A percentile compares a stretch with the other conserved stretches of the same genome.
These are phyloP conservation scores for Ptiloglossa arizonensis DNA, from an alignment of 1,140 invertebrate species.

Conservation along the genomic window DNA sequence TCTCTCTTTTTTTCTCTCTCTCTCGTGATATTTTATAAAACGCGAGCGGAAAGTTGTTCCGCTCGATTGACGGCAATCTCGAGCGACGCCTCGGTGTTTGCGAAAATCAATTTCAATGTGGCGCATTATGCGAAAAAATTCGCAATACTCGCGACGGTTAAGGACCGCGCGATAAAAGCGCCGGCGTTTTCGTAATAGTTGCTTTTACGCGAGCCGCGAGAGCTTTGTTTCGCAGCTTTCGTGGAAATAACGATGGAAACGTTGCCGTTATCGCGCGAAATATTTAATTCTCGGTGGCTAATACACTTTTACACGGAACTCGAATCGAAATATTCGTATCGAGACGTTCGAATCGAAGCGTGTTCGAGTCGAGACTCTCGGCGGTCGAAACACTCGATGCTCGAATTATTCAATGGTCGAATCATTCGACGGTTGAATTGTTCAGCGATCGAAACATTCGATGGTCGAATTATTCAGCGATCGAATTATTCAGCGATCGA, in stretches of 20 bases:
- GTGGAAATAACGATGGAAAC: not conserved
- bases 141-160: not conserved
- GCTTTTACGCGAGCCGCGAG: not conserved
- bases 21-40: not conserved
- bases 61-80: too few relatives aligned
- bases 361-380: too few relatives aligned
- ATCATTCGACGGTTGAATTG: too few relatives aligned
- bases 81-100: too few relatives aligned
- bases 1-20: too few relatives aligned
- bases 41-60: too few relatives aligned
- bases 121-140: not conserved
- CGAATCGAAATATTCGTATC: constrained; percentile 1
- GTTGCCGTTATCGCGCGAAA: not conserved
- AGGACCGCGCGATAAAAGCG: not conserved
- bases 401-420: too few relatives aligned
- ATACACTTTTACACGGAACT: not conserved
- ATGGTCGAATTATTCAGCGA: too few relatives aligned
- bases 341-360: too few relatives aligned
- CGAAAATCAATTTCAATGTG: not conserved
- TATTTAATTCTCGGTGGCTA: not conserved
- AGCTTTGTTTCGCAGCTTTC: not conserved
- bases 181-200: not conserved
- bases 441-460: too few relatives aligned
- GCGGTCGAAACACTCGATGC: too few relatives aligned
- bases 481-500: too few relatives aligned